phyloP scores from a whole-genome alignment of 23 tunicate genomes.

The Ciona savignyi region DNA sequence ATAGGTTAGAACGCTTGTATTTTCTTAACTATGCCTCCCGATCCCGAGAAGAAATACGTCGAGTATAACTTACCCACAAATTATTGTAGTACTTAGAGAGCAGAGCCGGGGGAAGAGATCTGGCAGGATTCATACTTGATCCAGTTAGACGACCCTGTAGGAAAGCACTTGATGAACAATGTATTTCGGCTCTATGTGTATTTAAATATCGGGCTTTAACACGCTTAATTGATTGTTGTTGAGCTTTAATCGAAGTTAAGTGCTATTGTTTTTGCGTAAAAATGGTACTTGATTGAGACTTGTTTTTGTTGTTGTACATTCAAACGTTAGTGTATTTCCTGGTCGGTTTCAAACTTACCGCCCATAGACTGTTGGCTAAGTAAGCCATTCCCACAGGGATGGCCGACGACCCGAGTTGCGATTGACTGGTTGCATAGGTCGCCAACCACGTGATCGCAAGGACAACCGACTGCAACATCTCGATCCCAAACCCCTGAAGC shows the following conservation, averaged over 20 bases:
- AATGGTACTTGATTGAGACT: too few relatives aligned
- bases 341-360: conserved; percentile 24
- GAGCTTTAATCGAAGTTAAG: too few relatives aligned
- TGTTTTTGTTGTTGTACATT: too few relatives aligned
- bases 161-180: background rate
- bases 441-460: conserved; percentile 72
- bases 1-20: too few relatives aligned
- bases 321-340: too few relatives aligned
- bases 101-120: conserved; percentile 42
- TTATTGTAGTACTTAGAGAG: conserved; percentile 13
- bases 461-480: conserved; percentile 44
- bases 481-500: conserved; percentile 66
- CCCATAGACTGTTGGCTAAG: conserved; percentile 69
- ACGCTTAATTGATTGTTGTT: too few relatives aligned
- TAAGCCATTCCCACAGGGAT: conserved; percentile 57
- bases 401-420: conserved; percentile 57
- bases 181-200: too few relatives aligned
- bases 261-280: too few relatives aligned
- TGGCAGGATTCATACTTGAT: conserved; percentile 66
- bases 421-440: conserved; percentile 42
- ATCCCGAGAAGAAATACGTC: background rate
- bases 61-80: conserved; percentile 37
- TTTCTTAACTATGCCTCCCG: too few relatives aligned
- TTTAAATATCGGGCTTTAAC: too few relatives aligned
- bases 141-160: conserved; percentile 51